Conservation (phyloP, 2,113 vertebrate species). For the Neopipo cinnamomea region DNA sequence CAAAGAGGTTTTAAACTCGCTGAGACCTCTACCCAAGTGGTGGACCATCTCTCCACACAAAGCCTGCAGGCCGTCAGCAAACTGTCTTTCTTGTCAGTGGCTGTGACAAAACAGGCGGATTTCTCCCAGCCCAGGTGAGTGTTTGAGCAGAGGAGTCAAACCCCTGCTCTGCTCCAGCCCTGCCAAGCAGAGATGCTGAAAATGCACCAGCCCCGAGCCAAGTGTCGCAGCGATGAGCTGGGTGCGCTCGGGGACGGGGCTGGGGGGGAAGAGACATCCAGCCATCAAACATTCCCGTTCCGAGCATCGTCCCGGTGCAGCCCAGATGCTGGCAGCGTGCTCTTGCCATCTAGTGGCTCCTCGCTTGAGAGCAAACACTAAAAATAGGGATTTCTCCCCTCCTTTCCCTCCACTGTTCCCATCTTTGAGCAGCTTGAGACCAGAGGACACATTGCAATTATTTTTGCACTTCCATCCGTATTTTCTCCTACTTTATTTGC, state of each 20-base stretch:
- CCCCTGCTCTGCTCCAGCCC: not conserved
- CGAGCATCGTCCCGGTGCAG: not conserved
- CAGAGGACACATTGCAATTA: accelerated
- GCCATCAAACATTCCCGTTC: not conserved
- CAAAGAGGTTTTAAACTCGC: not conserved
- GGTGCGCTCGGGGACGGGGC: not conserved
- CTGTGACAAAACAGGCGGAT: not conserved
- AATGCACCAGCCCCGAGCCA: not conserved
- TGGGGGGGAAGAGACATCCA: not conserved
- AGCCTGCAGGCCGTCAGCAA: not conserved
- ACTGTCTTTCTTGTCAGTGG: not conserved
- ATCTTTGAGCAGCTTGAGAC: not conserved
- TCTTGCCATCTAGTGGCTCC: constrained; percentile 24
- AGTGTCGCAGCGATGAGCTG: not conserved
- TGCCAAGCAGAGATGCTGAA: not conserved
- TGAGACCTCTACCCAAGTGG: not conserved
- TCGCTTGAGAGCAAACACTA: not conserved
- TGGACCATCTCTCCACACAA: not conserved
- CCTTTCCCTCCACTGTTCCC: not conserved
- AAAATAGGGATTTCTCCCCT: not conserved
- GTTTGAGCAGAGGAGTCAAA: not conserved
- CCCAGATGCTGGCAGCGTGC: not conserved
- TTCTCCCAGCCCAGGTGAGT: not conserved
- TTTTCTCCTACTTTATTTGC: not conserved
- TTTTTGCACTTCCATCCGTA: not conserved